Percentiles rank a stretch among this genome's conserved stretches.
These are phyloP conservation scores for Eurystomus gularis DNA, from an alignment of 2,113 vertebrate genomes.

Conservation along the genomic window DNA sequence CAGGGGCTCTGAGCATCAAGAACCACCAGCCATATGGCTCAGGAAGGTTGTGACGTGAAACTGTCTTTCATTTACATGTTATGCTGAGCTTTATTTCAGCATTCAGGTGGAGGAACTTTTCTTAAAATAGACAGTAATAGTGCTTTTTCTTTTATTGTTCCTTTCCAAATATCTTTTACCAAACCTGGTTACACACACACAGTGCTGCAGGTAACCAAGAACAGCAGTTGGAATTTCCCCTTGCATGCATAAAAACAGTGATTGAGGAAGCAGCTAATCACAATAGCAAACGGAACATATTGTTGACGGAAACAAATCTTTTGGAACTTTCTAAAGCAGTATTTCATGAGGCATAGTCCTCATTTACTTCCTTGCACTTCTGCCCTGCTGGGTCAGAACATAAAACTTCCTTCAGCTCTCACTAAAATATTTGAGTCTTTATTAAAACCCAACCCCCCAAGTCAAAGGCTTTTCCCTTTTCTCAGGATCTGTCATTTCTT, in stretches of 20 bases:
- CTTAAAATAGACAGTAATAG: neutral
- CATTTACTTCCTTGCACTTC: neutral
- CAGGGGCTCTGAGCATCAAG: neutral
- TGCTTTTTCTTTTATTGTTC: neutral
- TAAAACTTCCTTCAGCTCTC: neutral
- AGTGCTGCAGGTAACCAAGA: neutral
- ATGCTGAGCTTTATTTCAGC: neutral
- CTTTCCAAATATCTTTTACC: neutral
- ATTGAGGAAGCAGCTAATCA: neutral
- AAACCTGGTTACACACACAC: neutral
- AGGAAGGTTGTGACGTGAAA: neutral
- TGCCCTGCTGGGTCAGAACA: neutral
- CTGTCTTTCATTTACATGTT: neutral
- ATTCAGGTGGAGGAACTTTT: neutral
- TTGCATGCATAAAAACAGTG: neutral
- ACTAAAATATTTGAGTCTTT: neutral
- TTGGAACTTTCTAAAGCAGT: neutral
- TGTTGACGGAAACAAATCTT: neutral
- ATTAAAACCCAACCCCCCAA: neutral
- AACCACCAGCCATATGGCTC: neutral
- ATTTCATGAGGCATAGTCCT: neutral
- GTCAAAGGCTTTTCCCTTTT: neutral
- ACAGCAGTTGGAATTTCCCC: neutral
- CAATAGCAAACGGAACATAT: fast-evolving
- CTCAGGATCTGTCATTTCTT: neutral